A percentile compares a stretch with the other conserved stretches of the same genome.
phyloP scores from a whole-genome alignment of 2,888 invertebrate genomes.

The Andrena fulva region DNA sequence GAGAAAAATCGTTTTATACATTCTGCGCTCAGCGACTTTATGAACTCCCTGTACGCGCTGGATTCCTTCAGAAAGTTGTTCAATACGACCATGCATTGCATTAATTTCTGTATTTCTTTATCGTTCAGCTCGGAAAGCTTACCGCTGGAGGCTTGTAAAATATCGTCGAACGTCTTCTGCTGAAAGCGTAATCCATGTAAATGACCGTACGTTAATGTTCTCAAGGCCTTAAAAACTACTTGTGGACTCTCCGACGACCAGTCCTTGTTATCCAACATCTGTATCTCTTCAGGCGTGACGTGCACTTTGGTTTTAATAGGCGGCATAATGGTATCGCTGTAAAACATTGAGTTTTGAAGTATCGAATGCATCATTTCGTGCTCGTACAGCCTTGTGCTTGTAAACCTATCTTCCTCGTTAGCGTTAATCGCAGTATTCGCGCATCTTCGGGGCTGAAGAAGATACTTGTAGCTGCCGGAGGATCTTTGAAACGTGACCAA shows the following conservation, averaged over 20 bases:
- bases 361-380: not conserved
- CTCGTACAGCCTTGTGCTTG: not conserved
- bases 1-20: slow-evolving; percentile 85
- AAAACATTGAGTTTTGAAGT: not conserved
- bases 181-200: not conserved
- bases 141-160: not conserved
- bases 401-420: rapidly evolving
- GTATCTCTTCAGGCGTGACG: not conserved
- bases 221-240: not conserved
- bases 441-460: not conserved
- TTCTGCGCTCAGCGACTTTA: slow-evolving; percentile 89
- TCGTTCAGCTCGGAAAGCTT: not conserved
- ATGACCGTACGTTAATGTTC: slow-evolving; percentile 16
- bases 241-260: not conserved
- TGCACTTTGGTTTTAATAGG: not conserved
- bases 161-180: rapidly evolving
- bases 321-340: not conserved
- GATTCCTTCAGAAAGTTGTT: slow-evolving; percentile 75
- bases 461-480: not conserved
- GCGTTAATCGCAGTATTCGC: no score
- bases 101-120: not conserved
- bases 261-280: not conserved
- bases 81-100: slow-evolving; percentile 84
- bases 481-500: not conserved
- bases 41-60: slow-evolving; percentile 86